Evolutionary conservation across 2,888 invertebrate genomes (phyloP), one percentile per base, ranked within the genome.

Genomic region (Cremastobaeus sp.): DNA sequence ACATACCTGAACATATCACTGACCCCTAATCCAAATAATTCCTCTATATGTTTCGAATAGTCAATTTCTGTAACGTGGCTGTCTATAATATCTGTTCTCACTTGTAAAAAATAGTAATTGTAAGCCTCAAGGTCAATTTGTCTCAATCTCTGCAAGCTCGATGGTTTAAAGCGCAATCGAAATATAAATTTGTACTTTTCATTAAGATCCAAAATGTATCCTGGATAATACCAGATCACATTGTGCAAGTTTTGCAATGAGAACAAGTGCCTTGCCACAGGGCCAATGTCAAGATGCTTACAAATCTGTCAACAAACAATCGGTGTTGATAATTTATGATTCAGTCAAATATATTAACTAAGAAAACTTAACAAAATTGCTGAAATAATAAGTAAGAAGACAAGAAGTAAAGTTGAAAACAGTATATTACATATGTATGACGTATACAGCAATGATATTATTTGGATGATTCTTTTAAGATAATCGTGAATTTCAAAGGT

Each of bases 31-130:
- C 97, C 97, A 57, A 96, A 89, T 1, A 96, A 90, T 87, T 95
- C 93, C 68, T 92, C 90, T 83, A 93, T 93, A 80, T 93, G 92
- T 66, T 92, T 92, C 54, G 94, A 94, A 87, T 94, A 95, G 70
- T 92, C 90, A 69, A 95, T 92, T 84, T 95, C 95, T 4, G 93
- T 91, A 75, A 97, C 93, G 83, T 92, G 92, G 83, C 93, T 94
- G 59, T 93, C 91, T 68, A 95, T 90, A 41, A 96, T 93, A 90
- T 96, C 96, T 83, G 91, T 90, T 21, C 95, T 90, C 39, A 93
- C 94, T 91, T 96, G 96, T 87, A 93, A 92, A 84, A 95, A 97
- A 84, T 93, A 93, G 86, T 96, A 96, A 81, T 95, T 92, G 84
- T 94, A 96, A 0, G 96, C 93, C 57, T 91, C 91, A 45, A 89